Conservation (phyloP, 2,797 vertebrate species). For the Macropus fuliginosus region DNA sequence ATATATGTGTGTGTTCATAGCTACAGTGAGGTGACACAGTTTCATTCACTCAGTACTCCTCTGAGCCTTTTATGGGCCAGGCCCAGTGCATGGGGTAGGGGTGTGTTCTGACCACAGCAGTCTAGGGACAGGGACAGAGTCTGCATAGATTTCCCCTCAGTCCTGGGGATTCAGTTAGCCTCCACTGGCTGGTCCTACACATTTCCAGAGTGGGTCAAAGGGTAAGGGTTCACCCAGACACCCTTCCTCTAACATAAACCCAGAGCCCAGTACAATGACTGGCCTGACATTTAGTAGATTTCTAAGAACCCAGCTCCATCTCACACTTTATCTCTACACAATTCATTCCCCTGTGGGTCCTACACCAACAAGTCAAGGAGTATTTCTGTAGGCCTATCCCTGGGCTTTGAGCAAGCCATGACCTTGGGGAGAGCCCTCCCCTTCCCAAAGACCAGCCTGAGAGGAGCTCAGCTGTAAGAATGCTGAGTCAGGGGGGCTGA, state of each 20-base stretch:
- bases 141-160: background rate
- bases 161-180: background rate
- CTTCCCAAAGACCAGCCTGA: slow-evolving; percentile 24
- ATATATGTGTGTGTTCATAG: background rate
- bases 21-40: background rate
- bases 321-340: background rate
- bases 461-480: slow-evolving; percentile 49
- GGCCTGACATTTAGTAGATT: background rate
- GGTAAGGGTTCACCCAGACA: background rate
- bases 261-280: background rate
- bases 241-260: background rate
- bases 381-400: slow-evolving; percentile 1
- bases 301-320: background rate
- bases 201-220: background rate
- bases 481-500: slow-evolving; percentile 75
- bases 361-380: background rate
- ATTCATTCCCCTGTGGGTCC: background rate
- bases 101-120: background rate
- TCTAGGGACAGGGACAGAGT: background rate
- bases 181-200: background rate
- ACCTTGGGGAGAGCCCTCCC: slow-evolving; percentile 69
- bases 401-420: slow-evolving; percentile 35
- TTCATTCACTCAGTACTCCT: background rate
- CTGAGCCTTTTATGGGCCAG: background rate
- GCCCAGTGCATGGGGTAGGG: background rate